Percentiles rank a stretch among this genome's conserved stretches.
Evolutionary conservation across 1,140 invertebrate genomes (phyloP).

Genomic region (Atta cephalotes): DNA sequence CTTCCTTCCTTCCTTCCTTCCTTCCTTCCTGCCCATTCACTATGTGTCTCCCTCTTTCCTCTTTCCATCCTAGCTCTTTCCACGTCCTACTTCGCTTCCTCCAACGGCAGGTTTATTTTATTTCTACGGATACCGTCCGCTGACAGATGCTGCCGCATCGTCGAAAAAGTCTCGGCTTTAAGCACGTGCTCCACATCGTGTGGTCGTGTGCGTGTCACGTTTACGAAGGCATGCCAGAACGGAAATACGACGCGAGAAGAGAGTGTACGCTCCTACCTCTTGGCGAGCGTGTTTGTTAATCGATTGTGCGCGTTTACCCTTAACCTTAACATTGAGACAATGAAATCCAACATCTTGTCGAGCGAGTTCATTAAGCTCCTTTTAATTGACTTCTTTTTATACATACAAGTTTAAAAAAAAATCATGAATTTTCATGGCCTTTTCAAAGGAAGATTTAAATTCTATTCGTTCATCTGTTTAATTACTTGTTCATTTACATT

Average conservation of each 20-base stretch:
- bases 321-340: slow-evolving; percentile 50
- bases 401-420: not conserved
- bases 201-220: slow-evolving; percentile 19
- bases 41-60: slow-evolving; percentile 8
- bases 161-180: slow-evolving; percentile 53
- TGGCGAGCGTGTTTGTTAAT: slow-evolving; percentile 44
- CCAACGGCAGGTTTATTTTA: slow-evolving; percentile 58
- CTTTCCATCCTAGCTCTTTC: not conserved
- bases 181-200: slow-evolving; percentile 54
- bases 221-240: slow-evolving; percentile 40
- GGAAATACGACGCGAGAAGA: slow-evolving; percentile 55
- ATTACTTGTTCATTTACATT: not conserved
- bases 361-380: not conserved
- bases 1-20: slow-evolving; percentile 12
- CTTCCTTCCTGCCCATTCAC: slow-evolving; percentile 49
- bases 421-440: not conserved
- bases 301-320: slow-evolving; percentile 34
- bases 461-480: not conserved
- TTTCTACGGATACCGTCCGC: slow-evolving; percentile 55
- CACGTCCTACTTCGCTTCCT: slow-evolving; percentile 12
- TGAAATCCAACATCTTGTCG: slow-evolving; percentile 20
- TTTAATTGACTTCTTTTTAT: not conserved
- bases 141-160: slow-evolving; percentile 60
- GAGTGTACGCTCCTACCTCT: not conserved
- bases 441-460: not conserved